Percentiles rank a stretch among this genome's conserved stretches.
These are phyloP conservation scores for Ophion obscuratus DNA, from an alignment of 2,888 invertebrate species.

Conservation along the genomic window DNA sequence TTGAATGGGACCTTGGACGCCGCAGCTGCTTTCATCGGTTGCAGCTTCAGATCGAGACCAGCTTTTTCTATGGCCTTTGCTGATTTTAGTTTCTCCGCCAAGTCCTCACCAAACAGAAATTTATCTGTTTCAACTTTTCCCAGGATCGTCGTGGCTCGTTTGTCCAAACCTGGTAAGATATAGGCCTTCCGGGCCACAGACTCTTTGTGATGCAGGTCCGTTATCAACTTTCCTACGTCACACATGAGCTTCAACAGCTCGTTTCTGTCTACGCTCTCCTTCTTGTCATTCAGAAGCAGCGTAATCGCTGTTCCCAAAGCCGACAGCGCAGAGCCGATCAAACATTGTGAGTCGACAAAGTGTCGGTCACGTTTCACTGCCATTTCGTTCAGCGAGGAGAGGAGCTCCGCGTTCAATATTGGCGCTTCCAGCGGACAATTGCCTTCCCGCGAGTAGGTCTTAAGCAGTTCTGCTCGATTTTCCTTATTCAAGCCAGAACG, in stretches of 20 bases:
- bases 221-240: conserved; percentile 42
- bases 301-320: conserved; percentile 50
- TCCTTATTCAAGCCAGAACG: conserved; percentile 41
- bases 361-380: conserved; percentile 54
- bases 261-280: conserved; percentile 27
- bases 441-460: conserved; percentile 34
- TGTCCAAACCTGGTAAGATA: conserved; percentile 41
- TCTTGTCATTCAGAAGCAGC: conserved; percentile 35
- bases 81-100: conserved; percentile 42
- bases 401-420: conserved; percentile 36
- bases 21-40: conserved; percentile 15
- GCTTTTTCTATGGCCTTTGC: conserved; percentile 42
- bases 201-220: conserved; percentile 39
- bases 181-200: conserved; percentile 29
- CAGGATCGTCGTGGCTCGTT: conserved; percentile 20
- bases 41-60: conserved; percentile 35
- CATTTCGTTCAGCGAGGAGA: conserved; percentile 39
- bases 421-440: conserved; percentile 51
- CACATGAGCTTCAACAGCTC: background rate
- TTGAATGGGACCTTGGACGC: conserved; percentile 21
- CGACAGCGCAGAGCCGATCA: conserved; percentile 56
- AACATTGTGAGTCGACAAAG: conserved; percentile 45
- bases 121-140: conserved; percentile 30
- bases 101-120: conserved; percentile 54
- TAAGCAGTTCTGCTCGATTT: background rate